Conservation (phyloP, 2,797 vertebrate genomes). For the Vespertilio murinus region DNA sequence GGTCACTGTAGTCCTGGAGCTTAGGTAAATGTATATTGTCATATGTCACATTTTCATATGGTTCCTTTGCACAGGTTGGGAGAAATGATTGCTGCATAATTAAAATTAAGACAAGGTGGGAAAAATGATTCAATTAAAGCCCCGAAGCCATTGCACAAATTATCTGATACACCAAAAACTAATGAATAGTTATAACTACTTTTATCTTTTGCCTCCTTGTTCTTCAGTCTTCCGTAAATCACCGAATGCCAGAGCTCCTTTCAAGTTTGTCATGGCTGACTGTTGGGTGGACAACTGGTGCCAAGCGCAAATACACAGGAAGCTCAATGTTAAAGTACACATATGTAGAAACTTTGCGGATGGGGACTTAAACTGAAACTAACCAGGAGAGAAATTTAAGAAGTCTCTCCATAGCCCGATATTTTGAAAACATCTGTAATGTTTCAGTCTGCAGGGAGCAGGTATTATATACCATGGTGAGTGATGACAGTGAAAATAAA, state of each 20-base stretch:
- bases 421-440: conserved; percentile 84
- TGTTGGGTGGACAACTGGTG: conserved; percentile 73
- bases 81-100: conserved; percentile 85
- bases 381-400: conserved; percentile 75
- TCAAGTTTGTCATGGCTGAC: conserved; percentile 62
- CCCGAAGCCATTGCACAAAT: conserved; percentile 84
- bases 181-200: conserved; percentile 84
- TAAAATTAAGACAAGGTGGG: conserved; percentile 87
- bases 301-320: conserved; percentile 62
- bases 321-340: conserved; percentile 75
- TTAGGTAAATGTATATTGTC: conserved; percentile 89
- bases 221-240: conserved; percentile 73
- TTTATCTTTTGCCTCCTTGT: conserved; percentile 79
- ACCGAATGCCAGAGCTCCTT: conserved; percentile 59
- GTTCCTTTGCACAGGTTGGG: conserved; percentile 83
- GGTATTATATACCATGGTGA: conserved; percentile 79
- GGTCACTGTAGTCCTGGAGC: conserved; percentile 84
- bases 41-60: conserved; percentile 87
- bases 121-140: conserved; percentile 86
- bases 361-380: conserved; percentile 78
- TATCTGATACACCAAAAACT: conserved; percentile 84
- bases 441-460: conserved; percentile 79
- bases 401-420: conserved; percentile 70
- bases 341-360: conserved; percentile 73
- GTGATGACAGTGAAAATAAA: conserved; percentile 84